phyloP scores from a whole-genome alignment of 1,140 invertebrate genomes.

The Lutraria rhynchaena region DNA sequence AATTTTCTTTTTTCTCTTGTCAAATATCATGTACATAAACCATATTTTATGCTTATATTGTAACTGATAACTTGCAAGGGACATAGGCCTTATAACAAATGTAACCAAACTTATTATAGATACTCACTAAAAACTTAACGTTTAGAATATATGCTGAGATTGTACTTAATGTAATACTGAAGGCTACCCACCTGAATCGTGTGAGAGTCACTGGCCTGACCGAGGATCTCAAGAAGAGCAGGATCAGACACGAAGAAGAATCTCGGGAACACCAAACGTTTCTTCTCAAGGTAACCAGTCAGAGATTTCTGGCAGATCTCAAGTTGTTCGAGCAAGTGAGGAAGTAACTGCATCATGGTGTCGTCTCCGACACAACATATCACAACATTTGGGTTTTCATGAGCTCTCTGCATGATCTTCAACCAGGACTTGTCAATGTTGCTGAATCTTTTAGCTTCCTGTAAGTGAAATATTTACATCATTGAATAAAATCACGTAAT shows the following conservation, averaged over 20 bases:
- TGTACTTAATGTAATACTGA: too few relatives aligned
- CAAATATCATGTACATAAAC: too few relatives aligned
- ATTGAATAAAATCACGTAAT: too few relatives aligned
- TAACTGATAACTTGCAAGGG: too few relatives aligned
- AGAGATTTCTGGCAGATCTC: conserved; percentile 98
- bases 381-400: conserved; percentile 97
- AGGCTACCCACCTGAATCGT: conserved; percentile 91
- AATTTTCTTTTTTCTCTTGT: too few relatives aligned
- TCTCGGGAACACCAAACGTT: conserved; percentile 97
- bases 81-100: too few relatives aligned
- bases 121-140: too few relatives aligned
- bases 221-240: conserved; percentile 96
- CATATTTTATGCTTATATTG: too few relatives aligned
- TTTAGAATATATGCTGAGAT: too few relatives aligned
- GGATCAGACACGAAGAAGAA: conserved; percentile 99
- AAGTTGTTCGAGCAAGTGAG: conserved; percentile 97
- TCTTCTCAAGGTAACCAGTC: conserved; percentile 97
- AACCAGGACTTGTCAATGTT: conserved; percentile 99
- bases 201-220: conserved; percentile 98
- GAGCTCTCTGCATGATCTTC: conserved; percentile 97
- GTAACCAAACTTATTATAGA: neutral
- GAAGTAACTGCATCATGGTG: conserved; percentile 93
- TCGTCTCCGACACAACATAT: conserved; percentile 98
- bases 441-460: conserved; percentile 88
- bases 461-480: neutral